phyloP scores from a whole-genome alignment of 1,140 invertebrate genomes.

The Temnothorax curvispinosus region DNA sequence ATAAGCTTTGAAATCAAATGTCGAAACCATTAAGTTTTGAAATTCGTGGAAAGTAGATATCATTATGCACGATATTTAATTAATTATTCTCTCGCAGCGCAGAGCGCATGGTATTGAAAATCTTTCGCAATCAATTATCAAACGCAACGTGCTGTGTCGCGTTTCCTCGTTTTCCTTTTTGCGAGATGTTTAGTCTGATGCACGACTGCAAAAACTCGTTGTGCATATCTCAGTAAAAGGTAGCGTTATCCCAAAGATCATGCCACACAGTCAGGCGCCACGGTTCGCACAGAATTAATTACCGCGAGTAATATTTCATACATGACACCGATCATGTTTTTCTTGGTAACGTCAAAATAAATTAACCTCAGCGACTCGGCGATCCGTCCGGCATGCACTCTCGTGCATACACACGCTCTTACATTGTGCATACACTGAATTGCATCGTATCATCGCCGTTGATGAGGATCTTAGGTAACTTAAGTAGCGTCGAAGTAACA shows the following conservation, averaged over 20 bases:
- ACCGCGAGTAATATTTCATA: conserved; percentile 34
- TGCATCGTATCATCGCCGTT: conserved; percentile 55
- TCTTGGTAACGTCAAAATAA: conserved; percentile 52
- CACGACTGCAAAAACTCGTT: conserved; percentile 7
- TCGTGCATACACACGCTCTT: conserved; percentile 7
- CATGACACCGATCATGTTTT: conserved; percentile 57
- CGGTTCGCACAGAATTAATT: conserved; percentile 20
- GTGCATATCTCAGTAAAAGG: conserved; percentile 24
- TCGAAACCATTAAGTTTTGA: background rate
- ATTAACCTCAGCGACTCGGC: conserved; percentile 57
- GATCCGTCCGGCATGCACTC: conserved; percentile 24
- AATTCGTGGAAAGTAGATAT: background rate
- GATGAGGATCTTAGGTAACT: conserved; percentile 32
- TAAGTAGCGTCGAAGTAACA: conserved; percentile 19
- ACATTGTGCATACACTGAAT: conserved; percentile 64
- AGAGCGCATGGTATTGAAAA: background rate
- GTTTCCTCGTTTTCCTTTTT: background rate
- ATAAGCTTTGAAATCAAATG: background rate
- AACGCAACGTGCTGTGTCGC: background rate
- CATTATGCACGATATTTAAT: background rate
- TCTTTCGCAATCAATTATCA: conserved; percentile 15
- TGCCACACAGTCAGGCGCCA: background rate
- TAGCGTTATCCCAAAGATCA: conserved; percentile 34
- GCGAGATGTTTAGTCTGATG: background rate
- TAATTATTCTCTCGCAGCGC: background rate